Evolutionary conservation across 2,113 vertebrate genomes (phyloP), one percentile per base, ranked within the genome.

Genomic region (Petroica traversi): DNA sequence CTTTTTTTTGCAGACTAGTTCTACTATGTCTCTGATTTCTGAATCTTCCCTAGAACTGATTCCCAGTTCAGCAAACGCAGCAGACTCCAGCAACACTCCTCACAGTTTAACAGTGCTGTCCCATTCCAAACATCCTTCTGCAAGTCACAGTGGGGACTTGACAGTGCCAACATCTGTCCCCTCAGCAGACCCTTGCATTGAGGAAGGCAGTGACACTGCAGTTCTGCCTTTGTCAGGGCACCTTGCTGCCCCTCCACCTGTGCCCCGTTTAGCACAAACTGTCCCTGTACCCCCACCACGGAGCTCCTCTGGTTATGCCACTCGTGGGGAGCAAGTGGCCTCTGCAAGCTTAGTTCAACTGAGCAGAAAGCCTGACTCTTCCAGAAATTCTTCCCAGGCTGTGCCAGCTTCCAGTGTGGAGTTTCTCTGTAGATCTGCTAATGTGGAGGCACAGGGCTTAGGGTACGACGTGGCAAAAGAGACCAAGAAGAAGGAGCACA

Each of bases 1-100:
- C 72, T 71, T 94, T 94, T 96, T 96, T 93, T 66, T 98, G 91
- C 94, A 99, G 99, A 99, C 99, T 92, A 98, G 97, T 96, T 98
- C 98, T 93, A 97, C 98, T 92, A 96, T 98, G 96, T 98, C 97
- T 91, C 93, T 98, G 92, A 97, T 96, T 96, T 97, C 98, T 74
- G 98, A 98, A 61, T 85, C 95, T 31, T 88, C 97, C 66, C 93
- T 98, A 89, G 98, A 98, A 83, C 97, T 64, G 12, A 74, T 91
- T 92, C 86, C 90, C 88, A 82, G 74, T 90, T 90, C 96, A 61
- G 33, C 97, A 88, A 41, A 76, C 62, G 67, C 96, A 66, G 67
- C 96, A 66, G 93, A 95, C 43, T 82, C 83, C 76, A 88, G 74
- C 73, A 92, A 63, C 83, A 29, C 95, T 86, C 61, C 91, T 87